phyloP scores from a whole-genome alignment of 2,113 vertebrate species.

The Charina bottae region DNA sequence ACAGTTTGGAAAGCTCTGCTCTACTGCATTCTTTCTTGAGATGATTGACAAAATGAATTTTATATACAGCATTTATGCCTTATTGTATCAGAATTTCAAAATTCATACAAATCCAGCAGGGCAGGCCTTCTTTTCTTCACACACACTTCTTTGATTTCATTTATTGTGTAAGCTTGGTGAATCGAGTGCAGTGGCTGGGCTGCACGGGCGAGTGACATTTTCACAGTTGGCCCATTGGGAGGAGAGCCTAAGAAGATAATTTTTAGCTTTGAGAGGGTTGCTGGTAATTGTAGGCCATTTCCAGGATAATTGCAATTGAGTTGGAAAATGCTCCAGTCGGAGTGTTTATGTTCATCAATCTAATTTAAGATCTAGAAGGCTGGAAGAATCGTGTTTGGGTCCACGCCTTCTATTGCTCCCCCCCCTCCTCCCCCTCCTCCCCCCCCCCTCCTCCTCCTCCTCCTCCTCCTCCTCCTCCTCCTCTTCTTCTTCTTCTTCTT shows the following conservation, averaged over 20 bases:
- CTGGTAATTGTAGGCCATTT: conserved; percentile 94
- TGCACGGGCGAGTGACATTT: conserved; percentile 57
- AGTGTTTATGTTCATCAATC: conserved; percentile 85
- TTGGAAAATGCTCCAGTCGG: conserved; percentile 80
- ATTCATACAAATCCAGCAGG: not conserved
- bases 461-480: too few relatives aligned
- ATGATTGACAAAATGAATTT: not conserved
- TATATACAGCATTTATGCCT: not conserved
- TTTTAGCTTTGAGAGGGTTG: conserved; percentile 81
- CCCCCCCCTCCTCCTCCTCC: too few relatives aligned
- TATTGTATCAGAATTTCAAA: not conserved
- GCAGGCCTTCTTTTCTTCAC: conserved; percentile 1
- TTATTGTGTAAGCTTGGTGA: conserved; percentile 9
- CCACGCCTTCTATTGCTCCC: conserved; percentile 75
- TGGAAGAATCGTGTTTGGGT: conserved; percentile 66
- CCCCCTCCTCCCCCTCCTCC: too few relatives aligned
- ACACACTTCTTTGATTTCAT: conserved; percentile 1
- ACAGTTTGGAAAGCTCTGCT: too few relatives aligned
- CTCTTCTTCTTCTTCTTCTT: conserved; percentile 2
- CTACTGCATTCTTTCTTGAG: too few relatives aligned
- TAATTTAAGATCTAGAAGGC: conserved; percentile 85
- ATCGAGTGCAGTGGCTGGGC: conserved; percentile 39
- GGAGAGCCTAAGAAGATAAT: conserved; percentile 85
- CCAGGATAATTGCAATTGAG: conserved; percentile 87
- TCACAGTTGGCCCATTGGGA: conserved; percentile 86